These are phyloP conservation scores for Cabera pusaria DNA, from an alignment of 2,888 invertebrate species.

Conservation along the genomic window DNA sequence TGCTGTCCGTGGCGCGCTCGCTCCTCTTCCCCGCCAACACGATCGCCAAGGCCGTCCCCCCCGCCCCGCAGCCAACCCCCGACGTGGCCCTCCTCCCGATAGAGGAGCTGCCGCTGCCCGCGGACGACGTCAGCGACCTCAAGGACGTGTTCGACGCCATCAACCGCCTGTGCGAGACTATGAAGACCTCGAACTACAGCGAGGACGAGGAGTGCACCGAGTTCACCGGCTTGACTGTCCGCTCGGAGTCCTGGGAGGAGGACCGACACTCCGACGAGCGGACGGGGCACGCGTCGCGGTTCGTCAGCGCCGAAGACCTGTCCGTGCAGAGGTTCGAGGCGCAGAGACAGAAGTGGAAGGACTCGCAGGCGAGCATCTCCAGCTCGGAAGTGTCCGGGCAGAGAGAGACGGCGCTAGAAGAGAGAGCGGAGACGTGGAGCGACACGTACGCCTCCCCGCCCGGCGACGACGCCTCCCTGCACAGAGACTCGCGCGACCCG, in stretches of 20 bases:
- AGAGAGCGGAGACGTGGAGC: slow-evolving; percentile 45
- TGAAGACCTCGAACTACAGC: slow-evolving; percentile 67
- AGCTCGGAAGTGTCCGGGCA: slow-evolving; percentile 49
- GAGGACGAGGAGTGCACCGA: slow-evolving; percentile 31
- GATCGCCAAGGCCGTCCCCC: slow-evolving; percentile 36
- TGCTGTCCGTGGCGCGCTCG: slow-evolving; percentile 63
- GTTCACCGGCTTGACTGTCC: slow-evolving; percentile 15
- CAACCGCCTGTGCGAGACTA: slow-evolving; percentile 73
- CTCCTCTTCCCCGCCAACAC: slow-evolving; percentile 61
- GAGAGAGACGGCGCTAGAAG: slow-evolving; percentile 43
- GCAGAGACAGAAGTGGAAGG: slow-evolving; percentile 24
- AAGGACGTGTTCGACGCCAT: slow-evolving; percentile 78
- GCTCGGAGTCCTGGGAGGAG: slow-evolving; percentile 1
- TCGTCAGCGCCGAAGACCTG: slow-evolving; percentile 50
- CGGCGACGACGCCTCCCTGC: slow-evolving; percentile 17
- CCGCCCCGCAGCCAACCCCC: slow-evolving; percentile 24
- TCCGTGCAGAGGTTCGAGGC: slow-evolving; percentile 31
- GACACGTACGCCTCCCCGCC: slow-evolving; percentile 27
- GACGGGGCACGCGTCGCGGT: slow-evolving; percentile 21
- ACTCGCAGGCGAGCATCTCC: slow-evolving; percentile 36
- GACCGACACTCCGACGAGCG: too few relatives aligned
- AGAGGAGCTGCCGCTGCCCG: slow-evolving; percentile 52
- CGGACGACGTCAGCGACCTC: slow-evolving; percentile 67
- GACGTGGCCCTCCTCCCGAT: slow-evolving; percentile 47
- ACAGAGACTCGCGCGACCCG: slow-evolving; percentile 32